Evolutionary conservation across 2,113 vertebrate genomes (phyloP).

Genomic region (Trematocara variabile): DNA sequence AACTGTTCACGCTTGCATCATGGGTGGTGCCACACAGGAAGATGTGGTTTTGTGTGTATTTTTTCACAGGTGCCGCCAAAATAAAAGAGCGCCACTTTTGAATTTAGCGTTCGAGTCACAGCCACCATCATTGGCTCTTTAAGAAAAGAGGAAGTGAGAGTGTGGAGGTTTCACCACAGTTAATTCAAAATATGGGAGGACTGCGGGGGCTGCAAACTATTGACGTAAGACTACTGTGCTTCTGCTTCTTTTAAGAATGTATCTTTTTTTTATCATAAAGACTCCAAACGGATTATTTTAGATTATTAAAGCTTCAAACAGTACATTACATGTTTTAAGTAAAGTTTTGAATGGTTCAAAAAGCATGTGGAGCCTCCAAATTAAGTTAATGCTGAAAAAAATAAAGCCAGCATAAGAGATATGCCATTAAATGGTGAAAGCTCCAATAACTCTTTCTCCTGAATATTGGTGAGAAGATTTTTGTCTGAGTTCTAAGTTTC

Average conservation of each 20-base stretch:
- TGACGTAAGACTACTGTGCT: not conserved
- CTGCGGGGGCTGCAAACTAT: not conserved
- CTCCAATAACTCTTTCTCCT: not conserved
- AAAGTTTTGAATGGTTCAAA: not conserved
- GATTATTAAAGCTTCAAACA: not conserved
- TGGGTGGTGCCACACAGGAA: conserved; percentile 46
- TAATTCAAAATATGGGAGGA: not conserved
- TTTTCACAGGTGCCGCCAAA: conserved; percentile 26
- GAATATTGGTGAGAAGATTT: not conserved
- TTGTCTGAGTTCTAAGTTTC: not conserved
- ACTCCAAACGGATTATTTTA: not conserved
- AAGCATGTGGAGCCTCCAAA: not conserved
- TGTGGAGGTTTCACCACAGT: not conserved
- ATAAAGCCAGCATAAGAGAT: not conserved
- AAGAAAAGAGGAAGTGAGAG: conserved; percentile 53
- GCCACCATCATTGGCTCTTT: conserved; percentile 25
- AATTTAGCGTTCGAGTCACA: not conserved
- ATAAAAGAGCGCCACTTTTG: conserved; percentile 61
- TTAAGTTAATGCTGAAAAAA: not conserved
- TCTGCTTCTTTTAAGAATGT: not conserved
- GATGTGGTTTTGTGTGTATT: conserved; percentile 34
- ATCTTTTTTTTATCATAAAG: not conserved
- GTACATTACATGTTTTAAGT: not conserved
- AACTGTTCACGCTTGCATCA: not conserved
- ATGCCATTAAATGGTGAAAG: not conserved